Conservation (phyloP, 2,888 invertebrate species). For the Blastobasis adustella region DNA sequence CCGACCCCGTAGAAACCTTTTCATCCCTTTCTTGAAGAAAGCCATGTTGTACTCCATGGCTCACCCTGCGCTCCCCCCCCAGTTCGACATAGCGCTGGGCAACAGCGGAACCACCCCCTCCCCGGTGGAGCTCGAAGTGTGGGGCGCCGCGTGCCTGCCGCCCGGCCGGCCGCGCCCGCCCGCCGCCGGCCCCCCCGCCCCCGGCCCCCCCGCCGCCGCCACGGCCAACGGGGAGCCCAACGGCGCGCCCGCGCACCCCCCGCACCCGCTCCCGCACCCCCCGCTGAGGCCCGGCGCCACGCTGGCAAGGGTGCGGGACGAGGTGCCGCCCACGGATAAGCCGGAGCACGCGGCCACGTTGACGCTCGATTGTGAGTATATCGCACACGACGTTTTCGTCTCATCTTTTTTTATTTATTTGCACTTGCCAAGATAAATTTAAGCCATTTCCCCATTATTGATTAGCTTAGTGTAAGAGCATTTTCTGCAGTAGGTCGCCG, state of each 20-base stretch:
- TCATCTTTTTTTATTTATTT: no score
- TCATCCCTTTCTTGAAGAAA: no score
- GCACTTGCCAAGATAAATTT: no score
- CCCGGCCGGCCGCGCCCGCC: constrained; percentile 15
- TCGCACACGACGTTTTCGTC: no score
- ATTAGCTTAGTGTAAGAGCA: no score
- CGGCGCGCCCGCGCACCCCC: neutral
- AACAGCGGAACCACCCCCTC: constrained; percentile 34
- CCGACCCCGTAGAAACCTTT: no score
- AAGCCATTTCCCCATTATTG: no score
- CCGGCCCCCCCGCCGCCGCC: constrained; percentile 12
- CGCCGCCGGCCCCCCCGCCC: constrained; percentile 4
- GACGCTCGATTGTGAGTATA: no score
- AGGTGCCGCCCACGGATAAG: neutral
- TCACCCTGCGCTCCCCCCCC: constrained; percentile 1
- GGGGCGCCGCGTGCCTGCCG: constrained; percentile 28
- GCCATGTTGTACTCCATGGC: no score
- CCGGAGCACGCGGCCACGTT: no score
- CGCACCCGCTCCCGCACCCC: neutral
- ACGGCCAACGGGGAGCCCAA: constrained; percentile 19
- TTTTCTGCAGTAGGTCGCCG: no score
- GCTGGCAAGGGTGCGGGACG: neutral
- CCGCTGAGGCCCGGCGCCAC: neutral
- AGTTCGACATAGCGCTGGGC: constrained; percentile 40
- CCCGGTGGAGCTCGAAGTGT: constrained; percentile 28